phyloP scores from a whole-genome alignment of 2,888 invertebrate genomes.

The Acanthosepion pharaonis region DNA sequence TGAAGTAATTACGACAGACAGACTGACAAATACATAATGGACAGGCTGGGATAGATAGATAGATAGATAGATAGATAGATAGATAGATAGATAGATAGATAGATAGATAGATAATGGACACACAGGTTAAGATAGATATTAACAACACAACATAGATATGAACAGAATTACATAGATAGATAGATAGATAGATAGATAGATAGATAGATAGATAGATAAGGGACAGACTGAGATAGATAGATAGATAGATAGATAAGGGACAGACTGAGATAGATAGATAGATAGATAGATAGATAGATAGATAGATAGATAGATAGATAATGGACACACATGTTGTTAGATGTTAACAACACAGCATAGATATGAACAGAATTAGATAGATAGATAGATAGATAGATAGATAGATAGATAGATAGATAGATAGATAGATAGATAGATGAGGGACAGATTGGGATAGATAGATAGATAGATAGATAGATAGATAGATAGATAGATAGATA shows the following conservation, averaged over 20 bases:
- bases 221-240: neutral
- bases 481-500: neutral
- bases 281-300: neutral
- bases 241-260: neutral
- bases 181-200: too few species aligned
- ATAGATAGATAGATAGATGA: neutral
- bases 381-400: too few species aligned
- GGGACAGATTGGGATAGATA: too few species aligned
- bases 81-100: neutral
- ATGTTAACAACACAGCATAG: neutral
- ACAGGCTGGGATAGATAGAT: neutral
- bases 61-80: neutral
- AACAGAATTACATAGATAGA: too few species aligned
- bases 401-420: too few species aligned
- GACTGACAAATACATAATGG: neutral
- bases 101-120: neutral
- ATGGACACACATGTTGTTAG: neutral
- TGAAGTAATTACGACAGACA: neutral
- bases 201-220: neutral
- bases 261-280: too few species aligned
- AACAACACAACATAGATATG: neutral
- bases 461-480: neutral
- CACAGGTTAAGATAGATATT: neutral
- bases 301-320: neutral
- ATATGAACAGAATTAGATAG: neutral